These are phyloP conservation scores for Cistogaster globosa DNA, from an alignment of 2,888 invertebrate species.

Conservation along the genomic window DNA sequence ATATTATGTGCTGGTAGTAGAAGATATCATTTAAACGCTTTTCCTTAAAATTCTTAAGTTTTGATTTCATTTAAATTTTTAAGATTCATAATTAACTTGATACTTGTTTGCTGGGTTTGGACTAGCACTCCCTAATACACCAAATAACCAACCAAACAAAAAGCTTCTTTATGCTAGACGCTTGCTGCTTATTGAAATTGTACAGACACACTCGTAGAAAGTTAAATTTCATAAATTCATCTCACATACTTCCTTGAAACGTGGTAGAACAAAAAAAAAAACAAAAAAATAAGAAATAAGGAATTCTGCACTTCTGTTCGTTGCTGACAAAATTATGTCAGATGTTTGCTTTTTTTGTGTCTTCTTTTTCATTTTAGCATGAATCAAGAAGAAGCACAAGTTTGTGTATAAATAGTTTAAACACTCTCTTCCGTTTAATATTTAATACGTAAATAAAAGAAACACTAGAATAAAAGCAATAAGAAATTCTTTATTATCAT, in stretches of 20 bases:
- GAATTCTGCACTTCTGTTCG: constrained; percentile 19
- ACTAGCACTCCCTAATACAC: not conserved
- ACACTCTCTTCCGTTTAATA: constrained; percentile 52
- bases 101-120: constrained; percentile 11
- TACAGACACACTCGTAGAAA: not conserved
- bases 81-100: no score
- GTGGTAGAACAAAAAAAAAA: constrained; percentile 37
- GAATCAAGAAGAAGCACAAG: constrained; percentile 10
- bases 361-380: not conserved
- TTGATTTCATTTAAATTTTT: no score
- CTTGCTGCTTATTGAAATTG: not conserved
- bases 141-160: not conserved
- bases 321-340: constrained; percentile 47
- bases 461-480: constrained; percentile 9
- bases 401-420: constrained; percentile 59
- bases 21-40: no score
- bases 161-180: constrained; percentile 18
- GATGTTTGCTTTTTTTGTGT: constrained; percentile 33
- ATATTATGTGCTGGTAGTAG: no score
- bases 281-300: no score
- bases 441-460: constrained; percentile 18
- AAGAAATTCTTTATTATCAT: constrained; percentile 31
- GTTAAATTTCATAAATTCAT: constrained; percentile 55
- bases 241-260: constrained; percentile 59
- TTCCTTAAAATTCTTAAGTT: no score